Conservation (phyloP, 1,140 invertebrate genomes). For the Neelides sp. region DNA sequence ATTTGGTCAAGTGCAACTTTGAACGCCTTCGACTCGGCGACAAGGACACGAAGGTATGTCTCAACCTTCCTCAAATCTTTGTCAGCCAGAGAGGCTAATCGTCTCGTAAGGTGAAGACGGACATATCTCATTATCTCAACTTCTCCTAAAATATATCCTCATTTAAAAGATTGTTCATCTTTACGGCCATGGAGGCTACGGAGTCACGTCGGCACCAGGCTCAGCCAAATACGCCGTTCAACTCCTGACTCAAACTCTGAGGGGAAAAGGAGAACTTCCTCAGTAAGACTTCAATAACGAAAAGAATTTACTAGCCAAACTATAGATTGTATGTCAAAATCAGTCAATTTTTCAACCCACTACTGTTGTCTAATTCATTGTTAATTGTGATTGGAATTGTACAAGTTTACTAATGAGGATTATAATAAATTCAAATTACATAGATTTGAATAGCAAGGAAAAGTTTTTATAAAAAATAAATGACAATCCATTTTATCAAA, state of each 20-base stretch:
- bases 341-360: not conserved
- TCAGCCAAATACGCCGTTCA: constrained; percentile 60
- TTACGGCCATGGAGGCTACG: constrained; percentile 86
- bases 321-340: not conserved
- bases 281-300: not conserved
- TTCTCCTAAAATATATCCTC: no score
- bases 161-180: constrained; percentile 61
- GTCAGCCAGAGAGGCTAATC: no score
- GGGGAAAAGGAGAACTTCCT: constrained; percentile 1
- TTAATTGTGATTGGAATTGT: no score
- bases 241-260: constrained; percentile 44
- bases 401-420: no score
- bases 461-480: no score
- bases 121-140: no score
- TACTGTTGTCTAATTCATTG: not conserved
- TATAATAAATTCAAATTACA: no score
- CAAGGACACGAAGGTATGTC: no score
- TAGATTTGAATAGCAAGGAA: no score
- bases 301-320: not conserved
- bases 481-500: no score
- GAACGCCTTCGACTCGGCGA: constrained; percentile 10
- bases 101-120: no score
- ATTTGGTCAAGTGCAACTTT: constrained; percentile 18
- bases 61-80: no score
- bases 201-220: constrained; percentile 72